These are phyloP conservation scores for Hycleus phaleratus DNA, from an alignment of 1,140 invertebrate species.

Conservation along the genomic window DNA sequence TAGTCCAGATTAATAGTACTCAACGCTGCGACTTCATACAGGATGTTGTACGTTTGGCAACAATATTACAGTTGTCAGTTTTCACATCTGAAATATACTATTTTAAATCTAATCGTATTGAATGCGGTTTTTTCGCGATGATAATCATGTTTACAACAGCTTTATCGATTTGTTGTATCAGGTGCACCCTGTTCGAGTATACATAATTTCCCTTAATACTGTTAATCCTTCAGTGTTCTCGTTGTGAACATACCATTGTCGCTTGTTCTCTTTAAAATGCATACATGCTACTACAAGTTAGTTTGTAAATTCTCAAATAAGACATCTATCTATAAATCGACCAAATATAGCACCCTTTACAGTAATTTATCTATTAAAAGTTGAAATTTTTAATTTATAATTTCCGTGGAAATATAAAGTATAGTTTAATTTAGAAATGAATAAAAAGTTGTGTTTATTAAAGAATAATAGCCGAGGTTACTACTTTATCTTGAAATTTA, in stretches of 20 bases:
- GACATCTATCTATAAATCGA: no score
- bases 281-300: no score
- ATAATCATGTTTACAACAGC: slow-evolving; percentile 7
- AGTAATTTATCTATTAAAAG: no score
- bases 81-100: not conserved
- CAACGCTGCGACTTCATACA: slow-evolving; percentile 4
- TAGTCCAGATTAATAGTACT: slow-evolving; percentile 15
- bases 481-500: no score
- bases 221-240: slow-evolving; percentile 17
- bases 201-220: slow-evolving; percentile 21
- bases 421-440: no score
- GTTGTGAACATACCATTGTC: slow-evolving; percentile 5
- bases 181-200: slow-evolving; percentile 13
- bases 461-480: no score
- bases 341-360: no score
- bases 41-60: slow-evolving; percentile 12
- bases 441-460: no score
- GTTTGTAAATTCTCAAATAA: no score
- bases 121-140: not conserved
- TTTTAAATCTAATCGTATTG: not conserved
- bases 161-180: slow-evolving; percentile 15
- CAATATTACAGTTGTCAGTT: slow-evolving; percentile 6
- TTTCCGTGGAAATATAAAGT: no score
- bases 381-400: no score
- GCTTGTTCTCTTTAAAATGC: not conserved